Evolutionary conservation across 2,888 invertebrate genomes (phyloP).

Genomic region (Quadriops clusia): DNA sequence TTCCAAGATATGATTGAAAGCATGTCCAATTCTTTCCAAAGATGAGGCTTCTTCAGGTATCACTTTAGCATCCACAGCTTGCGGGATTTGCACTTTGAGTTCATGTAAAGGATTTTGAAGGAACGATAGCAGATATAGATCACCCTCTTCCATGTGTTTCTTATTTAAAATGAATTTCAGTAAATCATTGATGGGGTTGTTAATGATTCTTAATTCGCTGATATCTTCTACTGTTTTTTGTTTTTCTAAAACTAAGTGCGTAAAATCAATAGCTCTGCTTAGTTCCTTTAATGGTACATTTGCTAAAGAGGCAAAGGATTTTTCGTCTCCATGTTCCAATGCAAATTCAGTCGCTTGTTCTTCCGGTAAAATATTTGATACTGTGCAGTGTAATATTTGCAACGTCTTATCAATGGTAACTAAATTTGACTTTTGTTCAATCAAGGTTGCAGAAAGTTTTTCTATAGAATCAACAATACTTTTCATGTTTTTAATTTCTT

Average conservation of each 20-base stretch:
- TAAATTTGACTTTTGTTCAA: slow-evolving; percentile 10
- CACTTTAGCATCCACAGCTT: slow-evolving; percentile 21
- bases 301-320: slow-evolving; percentile 19
- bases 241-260: slow-evolving; percentile 22
- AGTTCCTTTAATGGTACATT: slow-evolving; percentile 22
- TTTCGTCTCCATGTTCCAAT: slow-evolving; percentile 6
- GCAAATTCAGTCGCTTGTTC: slow-evolving; percentile 10
- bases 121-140: slow-evolving; percentile 23
- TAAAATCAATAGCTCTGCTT: slow-evolving; percentile 22
- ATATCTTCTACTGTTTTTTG: slow-evolving; percentile 21
- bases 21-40: slow-evolving; percentile 23
- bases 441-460: slow-evolving; percentile 16
- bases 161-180: slow-evolving; percentile 25
- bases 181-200: slow-evolving; percentile 22
- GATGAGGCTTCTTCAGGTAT: slow-evolving; percentile 24
- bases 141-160: slow-evolving; percentile 23
- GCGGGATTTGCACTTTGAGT: slow-evolving; percentile 21
- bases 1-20: slow-evolving; percentile 21
- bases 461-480: slow-evolving; percentile 23
- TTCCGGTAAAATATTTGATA: slow-evolving; percentile 1
- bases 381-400: slow-evolving; percentile 8
- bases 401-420: slow-evolving; percentile 19
- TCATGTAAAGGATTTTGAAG: slow-evolving; percentile 26
- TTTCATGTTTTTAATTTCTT: slow-evolving; percentile 21
- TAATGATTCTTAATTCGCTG: slow-evolving; percentile 23